Conservation (phyloP, 2,797 vertebrate genomes). For the Rachycentron canadum region DNA sequence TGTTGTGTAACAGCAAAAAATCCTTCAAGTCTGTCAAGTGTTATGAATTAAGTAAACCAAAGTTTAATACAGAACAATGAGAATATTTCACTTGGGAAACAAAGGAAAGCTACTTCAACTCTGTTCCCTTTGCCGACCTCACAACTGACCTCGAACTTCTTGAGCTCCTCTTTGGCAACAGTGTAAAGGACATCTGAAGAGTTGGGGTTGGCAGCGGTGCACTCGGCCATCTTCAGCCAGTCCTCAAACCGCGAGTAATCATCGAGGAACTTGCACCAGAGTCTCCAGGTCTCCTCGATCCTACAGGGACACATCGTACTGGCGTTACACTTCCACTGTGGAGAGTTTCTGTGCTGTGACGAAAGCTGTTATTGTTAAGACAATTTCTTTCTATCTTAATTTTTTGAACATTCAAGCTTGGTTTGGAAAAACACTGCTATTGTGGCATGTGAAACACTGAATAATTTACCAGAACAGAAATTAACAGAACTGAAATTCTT, state of each 20-base stretch:
- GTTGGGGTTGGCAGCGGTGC: constrained; percentile 88
- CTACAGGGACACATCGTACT: constrained; percentile 69
- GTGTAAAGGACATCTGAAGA: constrained; percentile 91
- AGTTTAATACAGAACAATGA: not conserved
- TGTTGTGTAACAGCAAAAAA: no score
- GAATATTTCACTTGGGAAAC: not conserved
- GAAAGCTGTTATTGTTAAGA: not conserved
- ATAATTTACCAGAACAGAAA: not conserved
- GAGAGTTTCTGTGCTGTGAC: not conserved
- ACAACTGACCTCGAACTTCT: constrained; percentile 92
- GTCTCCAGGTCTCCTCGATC: constrained; percentile 94
- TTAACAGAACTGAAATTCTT: no score
- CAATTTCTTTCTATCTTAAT: not conserved
- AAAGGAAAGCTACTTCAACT: not conserved
- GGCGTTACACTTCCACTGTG: not conserved
- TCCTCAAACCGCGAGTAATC: constrained; percentile 94
- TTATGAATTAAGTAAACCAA: not conserved
- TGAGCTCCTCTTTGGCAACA: constrained; percentile 93
- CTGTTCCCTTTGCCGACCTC: not conserved
- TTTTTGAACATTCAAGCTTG: not conserved
- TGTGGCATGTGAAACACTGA: not conserved
- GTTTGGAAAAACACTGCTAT: not conserved
- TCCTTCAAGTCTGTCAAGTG: not conserved
- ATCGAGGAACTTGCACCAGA: constrained; percentile 95
- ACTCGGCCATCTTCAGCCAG: constrained; percentile 92